phyloP scores from a whole-genome alignment of 2,113 vertebrate genomes.

The Dipodomys spectabilis region DNA sequence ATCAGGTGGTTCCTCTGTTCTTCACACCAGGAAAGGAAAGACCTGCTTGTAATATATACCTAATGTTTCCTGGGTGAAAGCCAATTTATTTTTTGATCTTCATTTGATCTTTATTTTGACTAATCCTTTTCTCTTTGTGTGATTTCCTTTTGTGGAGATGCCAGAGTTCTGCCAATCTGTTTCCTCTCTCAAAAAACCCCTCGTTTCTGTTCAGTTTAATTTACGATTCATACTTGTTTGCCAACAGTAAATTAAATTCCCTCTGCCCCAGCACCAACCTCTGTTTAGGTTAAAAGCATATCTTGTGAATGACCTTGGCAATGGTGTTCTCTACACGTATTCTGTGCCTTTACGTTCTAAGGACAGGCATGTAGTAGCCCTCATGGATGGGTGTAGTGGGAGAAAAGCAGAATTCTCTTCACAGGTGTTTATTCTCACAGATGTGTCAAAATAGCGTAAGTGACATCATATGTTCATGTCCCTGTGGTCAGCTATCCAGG shows the following conservation, averaged over 20 bases:
- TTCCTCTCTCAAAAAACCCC: slow-evolving; percentile 84
- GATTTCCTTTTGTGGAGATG: slow-evolving; percentile 88
- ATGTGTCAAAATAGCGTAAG: not conserved
- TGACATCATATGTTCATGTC: slow-evolving; percentile 17
- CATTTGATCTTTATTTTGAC: slow-evolving; percentile 90
- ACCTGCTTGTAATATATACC: slow-evolving; percentile 86
- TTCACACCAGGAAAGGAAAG: slow-evolving; percentile 86
- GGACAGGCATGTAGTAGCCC: not conserved
- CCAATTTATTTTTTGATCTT: slow-evolving; percentile 88
- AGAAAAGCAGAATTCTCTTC: slow-evolving; percentile 2
- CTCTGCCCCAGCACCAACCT: slow-evolving; percentile 49
- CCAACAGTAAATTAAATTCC: slow-evolving; percentile 86
- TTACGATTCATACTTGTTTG: slow-evolving; percentile 84
- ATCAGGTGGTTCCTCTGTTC: slow-evolving; percentile 87
- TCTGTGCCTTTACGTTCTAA: slow-evolving; percentile 67
- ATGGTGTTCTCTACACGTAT: slow-evolving; percentile 77
- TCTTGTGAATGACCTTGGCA: slow-evolving; percentile 77
- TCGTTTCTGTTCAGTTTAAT: slow-evolving; percentile 87
- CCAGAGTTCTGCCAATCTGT: slow-evolving; percentile 89
- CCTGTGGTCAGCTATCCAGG: not conserved
- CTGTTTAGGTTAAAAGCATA: slow-evolving; percentile 72
- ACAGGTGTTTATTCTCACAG: slow-evolving; percentile 34
- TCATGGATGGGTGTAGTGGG: not conserved
- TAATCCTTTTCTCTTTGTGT: slow-evolving; percentile 89
- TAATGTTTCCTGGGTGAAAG: slow-evolving; percentile 87